Conservation (phyloP, 1,140 invertebrate species). For the Drosophila lini region DNA sequence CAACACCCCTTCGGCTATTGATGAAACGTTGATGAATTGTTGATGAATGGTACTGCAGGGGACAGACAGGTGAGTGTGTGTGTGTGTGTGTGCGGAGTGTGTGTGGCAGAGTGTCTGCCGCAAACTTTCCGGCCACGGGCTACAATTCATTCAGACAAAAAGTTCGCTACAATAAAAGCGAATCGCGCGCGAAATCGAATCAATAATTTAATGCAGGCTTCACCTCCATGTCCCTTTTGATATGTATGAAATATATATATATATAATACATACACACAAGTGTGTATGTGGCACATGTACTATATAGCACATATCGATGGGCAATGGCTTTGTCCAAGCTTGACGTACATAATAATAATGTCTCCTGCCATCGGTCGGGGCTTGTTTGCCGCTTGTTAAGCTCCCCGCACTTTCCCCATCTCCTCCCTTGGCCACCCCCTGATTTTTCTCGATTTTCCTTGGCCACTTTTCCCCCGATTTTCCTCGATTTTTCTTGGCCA, state of each 20-base stretch:
- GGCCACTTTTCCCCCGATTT: neutral
- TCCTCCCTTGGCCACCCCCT: neutral
- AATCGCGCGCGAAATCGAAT: slow-evolving; percentile 74
- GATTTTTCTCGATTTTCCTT: neutral
- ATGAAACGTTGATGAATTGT: too few relatives aligned
- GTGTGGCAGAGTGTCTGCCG: slow-evolving; percentile 7
- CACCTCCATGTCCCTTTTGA: slow-evolving; percentile 4
- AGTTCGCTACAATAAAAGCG: slow-evolving; percentile 75
- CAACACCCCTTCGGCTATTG: too few relatives aligned
- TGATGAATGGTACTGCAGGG: too few relatives aligned
- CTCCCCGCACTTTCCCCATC: slow-evolving; percentile 5
- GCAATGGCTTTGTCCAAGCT: slow-evolving; percentile 62
- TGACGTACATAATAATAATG: slow-evolving; percentile 73
- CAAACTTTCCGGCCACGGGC: slow-evolving; percentile 57
- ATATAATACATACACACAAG: neutral
- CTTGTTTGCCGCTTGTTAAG: slow-evolving; percentile 70
- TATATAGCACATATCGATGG: slow-evolving; percentile 3
- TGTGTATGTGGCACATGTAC: neutral
- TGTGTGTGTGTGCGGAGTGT: slow-evolving; percentile 1
- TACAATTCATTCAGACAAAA: slow-evolving; percentile 73
- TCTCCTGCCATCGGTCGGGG: slow-evolving; percentile 33
- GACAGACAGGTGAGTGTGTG: slow-evolving; percentile 36
- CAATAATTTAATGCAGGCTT: slow-evolving; percentile 80
- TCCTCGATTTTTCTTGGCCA: neutral
- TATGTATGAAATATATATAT: slow-evolving; percentile 1